Percentiles rank a stretch among this genome's conserved stretches.
Conservation (phyloP, 2,797 vertebrate genomes). For the Myotis planiceps region DNA sequence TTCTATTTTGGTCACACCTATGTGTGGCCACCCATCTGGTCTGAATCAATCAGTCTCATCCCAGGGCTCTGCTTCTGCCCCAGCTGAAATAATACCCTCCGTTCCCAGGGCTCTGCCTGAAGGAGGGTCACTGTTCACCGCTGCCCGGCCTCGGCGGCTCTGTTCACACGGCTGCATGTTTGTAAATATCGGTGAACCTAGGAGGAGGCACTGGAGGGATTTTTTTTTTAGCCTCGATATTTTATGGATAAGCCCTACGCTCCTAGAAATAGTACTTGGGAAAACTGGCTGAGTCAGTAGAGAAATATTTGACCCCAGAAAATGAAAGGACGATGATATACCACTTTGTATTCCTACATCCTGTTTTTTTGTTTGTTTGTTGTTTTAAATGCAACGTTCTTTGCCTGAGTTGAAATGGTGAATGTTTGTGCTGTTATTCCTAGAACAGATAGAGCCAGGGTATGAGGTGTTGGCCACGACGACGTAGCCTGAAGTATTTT, state of each 20-base stretch:
- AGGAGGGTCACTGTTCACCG: slow-evolving; percentile 84
- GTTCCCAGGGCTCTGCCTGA: slow-evolving; percentile 86
- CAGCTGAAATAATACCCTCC: slow-evolving; percentile 95
- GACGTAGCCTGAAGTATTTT: neutral
- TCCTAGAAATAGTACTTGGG: slow-evolving; percentile 78
- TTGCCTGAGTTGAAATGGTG: neutral
- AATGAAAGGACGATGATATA: neutral
- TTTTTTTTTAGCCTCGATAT: slow-evolving; percentile 81
- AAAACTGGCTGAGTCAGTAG: slow-evolving; percentile 82
- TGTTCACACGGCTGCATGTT: slow-evolving; percentile 84
- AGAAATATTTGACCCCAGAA: slow-evolving; percentile 80
- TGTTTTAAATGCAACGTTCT: neutral
- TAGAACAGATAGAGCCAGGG: neutral
- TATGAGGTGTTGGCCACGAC: neutral
- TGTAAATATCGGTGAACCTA: slow-evolving; percentile 85
- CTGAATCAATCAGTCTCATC: slow-evolving; percentile 95
- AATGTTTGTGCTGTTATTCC: neutral
- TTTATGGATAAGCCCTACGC: slow-evolving; percentile 83
- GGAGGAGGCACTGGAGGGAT: slow-evolving; percentile 71
- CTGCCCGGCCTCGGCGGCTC: slow-evolving; percentile 81
- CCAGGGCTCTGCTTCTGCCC: slow-evolving; percentile 88
- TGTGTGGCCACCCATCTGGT: slow-evolving; percentile 95
- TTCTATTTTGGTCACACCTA: slow-evolving; percentile 94
- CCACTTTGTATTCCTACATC: neutral
- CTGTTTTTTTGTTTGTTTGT: neutral